phyloP scores from a whole-genome alignment of 2,113 vertebrate genomes.

The Marmota flaviventris region DNA sequence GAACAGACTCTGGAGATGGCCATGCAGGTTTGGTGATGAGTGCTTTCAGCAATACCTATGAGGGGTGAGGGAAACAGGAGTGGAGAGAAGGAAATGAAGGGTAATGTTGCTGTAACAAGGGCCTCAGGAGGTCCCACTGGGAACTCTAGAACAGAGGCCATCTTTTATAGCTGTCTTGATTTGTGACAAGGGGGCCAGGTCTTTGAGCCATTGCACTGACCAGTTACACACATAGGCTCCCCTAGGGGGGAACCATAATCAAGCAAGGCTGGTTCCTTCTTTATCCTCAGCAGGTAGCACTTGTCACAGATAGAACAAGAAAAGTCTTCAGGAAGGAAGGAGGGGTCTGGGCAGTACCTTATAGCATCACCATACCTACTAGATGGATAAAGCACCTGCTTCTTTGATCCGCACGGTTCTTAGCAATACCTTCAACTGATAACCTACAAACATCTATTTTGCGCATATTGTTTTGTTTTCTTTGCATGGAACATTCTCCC shows the following conservation, averaged over 20 bases:
- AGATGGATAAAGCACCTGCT: rapidly evolving
- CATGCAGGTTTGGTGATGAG: not conserved
- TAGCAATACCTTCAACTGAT: not conserved
- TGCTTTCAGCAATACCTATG: not conserved
- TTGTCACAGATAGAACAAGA: not conserved
- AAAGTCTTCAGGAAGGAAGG: not conserved
- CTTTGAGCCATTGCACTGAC: not conserved
- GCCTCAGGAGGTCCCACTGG: not conserved
- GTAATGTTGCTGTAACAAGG: not conserved
- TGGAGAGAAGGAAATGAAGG: not conserved
- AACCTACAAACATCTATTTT: not conserved
- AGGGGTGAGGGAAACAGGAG: not conserved
- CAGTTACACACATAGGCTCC: not conserved
- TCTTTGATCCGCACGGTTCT: not conserved
- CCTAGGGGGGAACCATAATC: not conserved
- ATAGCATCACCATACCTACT: not conserved
- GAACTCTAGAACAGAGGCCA: not conserved
- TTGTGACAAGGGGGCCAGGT: not conserved
- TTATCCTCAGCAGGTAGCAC: not conserved
- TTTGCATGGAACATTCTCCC: not conserved
- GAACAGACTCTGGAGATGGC: not conserved
- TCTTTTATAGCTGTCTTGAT: not conserved
- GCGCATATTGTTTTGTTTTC: not conserved
- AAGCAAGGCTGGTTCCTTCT: not conserved
- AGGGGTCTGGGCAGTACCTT: not conserved